Evolutionary conservation across 2,113 vertebrate species (phyloP), one percentile per base, ranked within the genome.

Genomic region (Athene cunicularia): DNA sequence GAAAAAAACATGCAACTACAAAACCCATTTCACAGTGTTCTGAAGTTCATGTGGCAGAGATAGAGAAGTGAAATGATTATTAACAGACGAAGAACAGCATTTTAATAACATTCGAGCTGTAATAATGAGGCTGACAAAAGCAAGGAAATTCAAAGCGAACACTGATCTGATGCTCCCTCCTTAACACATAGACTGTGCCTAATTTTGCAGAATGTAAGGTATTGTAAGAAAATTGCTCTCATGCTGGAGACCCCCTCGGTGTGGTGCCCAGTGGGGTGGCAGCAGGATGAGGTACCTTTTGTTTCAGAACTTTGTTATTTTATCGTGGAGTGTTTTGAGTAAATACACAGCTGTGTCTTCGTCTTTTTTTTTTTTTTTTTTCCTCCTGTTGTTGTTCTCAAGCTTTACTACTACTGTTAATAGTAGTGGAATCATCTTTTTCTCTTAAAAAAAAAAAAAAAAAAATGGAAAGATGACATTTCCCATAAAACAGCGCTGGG

Each of bases 111-210:
- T 70, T 56, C 93, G 17, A 94, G 82, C 93, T 88, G 83, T 97
- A 97, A 96, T 98, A 97, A 98, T 97, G 96, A 97, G 95, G 92
- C 96, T 97, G 97, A 98, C 95, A 97, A 96, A 98, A 95, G 96
- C 95, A 90, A 93, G 86, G 88, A 32, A 96, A 97, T 97, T 97
- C 97, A 97, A 97, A 97, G 96, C 93, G 70, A 74, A 3, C 27
- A 0, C 87, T 89, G 91, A 88, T 95, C 90, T 86, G 88, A 82
- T 30, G 85, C 86, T 95, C 80, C 91, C 79, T 90, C 90, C 94
- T 96, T 96, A 96, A 83, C 90, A 93, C 21, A 2, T 63, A 45
- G 80, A 82, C 91, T 67, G 59, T 90, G 86, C 58, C 87, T 96
- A 95, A 94, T 97, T 93, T 94, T 70, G 63, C 79, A 79, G 90